Conservation (phyloP, 2,113 vertebrate species). For the Rhizomys pruinosus region DNA sequence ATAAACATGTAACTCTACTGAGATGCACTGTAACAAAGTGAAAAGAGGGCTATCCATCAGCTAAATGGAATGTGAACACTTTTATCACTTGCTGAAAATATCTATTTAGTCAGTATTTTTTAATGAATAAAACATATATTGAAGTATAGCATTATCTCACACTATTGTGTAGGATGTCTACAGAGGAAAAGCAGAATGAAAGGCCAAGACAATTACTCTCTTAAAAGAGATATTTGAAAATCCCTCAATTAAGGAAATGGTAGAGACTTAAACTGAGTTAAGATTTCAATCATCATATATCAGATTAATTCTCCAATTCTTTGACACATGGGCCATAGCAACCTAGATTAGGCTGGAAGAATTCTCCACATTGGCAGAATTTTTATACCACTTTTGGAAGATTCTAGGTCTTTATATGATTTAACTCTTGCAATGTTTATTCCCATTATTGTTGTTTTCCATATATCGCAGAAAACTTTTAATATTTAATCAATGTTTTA, state of each 20-base stretch:
- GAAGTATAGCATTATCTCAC: conserved; percentile 45
- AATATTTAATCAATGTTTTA: conserved; percentile 61
- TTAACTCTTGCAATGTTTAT: conserved; percentile 45
- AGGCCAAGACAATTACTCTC: neutral
- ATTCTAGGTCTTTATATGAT: conserved; percentile 18
- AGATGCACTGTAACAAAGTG: conserved; percentile 48
- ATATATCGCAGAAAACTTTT: neutral
- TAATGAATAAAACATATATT: conserved; percentile 65
- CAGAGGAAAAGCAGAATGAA: conserved; percentile 11
- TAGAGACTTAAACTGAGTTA: neutral
- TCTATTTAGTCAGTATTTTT: conserved; percentile 64
- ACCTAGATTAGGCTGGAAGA: neutral
- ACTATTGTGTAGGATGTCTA: neutral
- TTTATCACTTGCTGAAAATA: conserved; percentile 66
- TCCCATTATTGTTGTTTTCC: conserved; percentile 33
- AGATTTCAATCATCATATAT: neutral
- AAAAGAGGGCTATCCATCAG: conserved; percentile 8
- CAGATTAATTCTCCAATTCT: conserved; percentile 25
- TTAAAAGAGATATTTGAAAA: conserved; percentile 30
- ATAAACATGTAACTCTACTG: conserved; percentile 58
- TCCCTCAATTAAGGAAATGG: conserved; percentile 10
- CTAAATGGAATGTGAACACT: conserved; percentile 54
- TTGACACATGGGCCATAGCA: neutral
- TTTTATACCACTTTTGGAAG: neutral
- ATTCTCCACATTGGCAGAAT: neutral